Conservation (phyloP, 2,888 invertebrate species). For the Onthophagus sagittarius region DNA sequence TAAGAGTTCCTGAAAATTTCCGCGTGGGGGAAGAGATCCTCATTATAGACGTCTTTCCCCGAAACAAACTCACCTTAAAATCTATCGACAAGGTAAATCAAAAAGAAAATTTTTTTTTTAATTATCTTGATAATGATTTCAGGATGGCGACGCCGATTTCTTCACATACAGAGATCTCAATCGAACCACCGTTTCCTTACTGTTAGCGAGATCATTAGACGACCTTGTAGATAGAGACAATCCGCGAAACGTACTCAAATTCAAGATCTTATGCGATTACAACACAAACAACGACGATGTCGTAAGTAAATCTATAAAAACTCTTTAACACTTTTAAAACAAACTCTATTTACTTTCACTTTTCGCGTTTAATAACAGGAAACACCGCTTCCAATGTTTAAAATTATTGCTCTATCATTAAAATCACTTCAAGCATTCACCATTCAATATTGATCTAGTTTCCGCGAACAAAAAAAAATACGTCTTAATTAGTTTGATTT, state of each 20-base stretch:
- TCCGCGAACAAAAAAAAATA: too few relatives aligned
- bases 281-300: conserved; percentile 65
- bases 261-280: conserved; percentile 72
- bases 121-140: conserved; percentile 30
- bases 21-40: conserved; percentile 74
- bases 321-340: not conserved
- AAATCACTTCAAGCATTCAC: too few relatives aligned
- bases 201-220: conserved; percentile 73
- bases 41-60: conserved; percentile 77
- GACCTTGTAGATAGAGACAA: conserved; percentile 75
- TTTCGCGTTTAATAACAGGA: too few relatives aligned
- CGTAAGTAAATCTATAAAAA: conserved; percentile 35
- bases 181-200: conserved; percentile 70
- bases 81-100: conserved; percentile 60
- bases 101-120: not conserved
- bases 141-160: conserved; percentile 67
- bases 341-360: not conserved
- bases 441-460: too few relatives aligned
- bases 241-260: conserved; percentile 79
- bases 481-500: too few relatives aligned
- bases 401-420: too few relatives aligned
- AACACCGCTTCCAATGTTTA: too few relatives aligned
- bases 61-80: conserved; percentile 67
- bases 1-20: conserved; percentile 78
- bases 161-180: conserved; percentile 74